Evolutionary conservation across 2,888 invertebrate species (phyloP).

Genomic region (Cecidostiba fungosa): DNA sequence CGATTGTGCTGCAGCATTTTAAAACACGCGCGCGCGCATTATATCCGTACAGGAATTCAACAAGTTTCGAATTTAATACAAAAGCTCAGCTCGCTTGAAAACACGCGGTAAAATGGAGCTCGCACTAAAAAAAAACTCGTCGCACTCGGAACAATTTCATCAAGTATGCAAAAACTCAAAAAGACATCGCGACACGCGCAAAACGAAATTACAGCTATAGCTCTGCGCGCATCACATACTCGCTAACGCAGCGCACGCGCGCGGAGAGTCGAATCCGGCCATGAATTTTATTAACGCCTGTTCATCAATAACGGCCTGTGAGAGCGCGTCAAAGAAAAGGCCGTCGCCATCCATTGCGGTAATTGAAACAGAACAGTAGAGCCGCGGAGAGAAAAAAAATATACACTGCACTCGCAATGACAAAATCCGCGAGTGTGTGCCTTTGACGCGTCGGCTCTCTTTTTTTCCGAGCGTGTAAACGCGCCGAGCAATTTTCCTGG

Average conservation of each 20-base stretch:
- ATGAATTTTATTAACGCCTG: constrained; percentile 54
- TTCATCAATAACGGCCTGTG: constrained; percentile 35
- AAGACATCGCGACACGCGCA: neutral
- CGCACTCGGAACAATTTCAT: neutral
- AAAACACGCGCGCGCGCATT: too few relatives aligned
- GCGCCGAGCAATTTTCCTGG: constrained; percentile 33
- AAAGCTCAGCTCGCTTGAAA: neutral
- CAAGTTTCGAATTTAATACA: neutral
- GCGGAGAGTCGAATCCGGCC: constrained; percentile 19
- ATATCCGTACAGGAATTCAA: neutral
- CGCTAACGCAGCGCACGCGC: constrained; percentile 23
- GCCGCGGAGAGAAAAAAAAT: neutral
- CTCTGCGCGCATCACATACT: neutral
- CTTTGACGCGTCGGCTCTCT: constrained; percentile 31
- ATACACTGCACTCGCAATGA: neutral
- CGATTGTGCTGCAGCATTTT: too few relatives aligned
- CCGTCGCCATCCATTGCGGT: constrained; percentile 41
- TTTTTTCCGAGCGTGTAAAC: neutral
- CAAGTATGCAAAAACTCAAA: neutral
- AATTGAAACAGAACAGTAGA: constrained; percentile 48
- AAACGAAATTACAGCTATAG: constrained; percentile 3
- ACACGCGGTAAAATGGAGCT: neutral
- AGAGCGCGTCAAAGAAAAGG: constrained; percentile 15
- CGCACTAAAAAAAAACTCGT: constrained; percentile 2
- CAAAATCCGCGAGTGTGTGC: constrained; percentile 35